A percentile compares a stretch with the other conserved stretches of the same genome.
Conservation (phyloP, 2,888 invertebrate genomes). For the Lucinisca nassula region DNA sequence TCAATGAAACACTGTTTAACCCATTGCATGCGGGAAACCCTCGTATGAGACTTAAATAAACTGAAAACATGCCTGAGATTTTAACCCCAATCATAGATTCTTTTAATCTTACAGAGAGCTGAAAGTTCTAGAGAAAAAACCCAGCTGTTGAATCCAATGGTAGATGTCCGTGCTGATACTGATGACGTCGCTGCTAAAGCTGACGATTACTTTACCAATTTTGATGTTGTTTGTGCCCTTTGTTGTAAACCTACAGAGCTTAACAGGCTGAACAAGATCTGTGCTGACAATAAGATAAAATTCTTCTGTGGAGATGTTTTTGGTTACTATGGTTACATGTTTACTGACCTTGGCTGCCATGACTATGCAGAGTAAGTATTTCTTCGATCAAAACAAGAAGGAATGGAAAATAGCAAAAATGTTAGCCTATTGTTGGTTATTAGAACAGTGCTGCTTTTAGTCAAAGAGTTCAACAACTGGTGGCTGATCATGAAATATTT, state of each 20-base stretch:
- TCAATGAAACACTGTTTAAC: too few relatives aligned
- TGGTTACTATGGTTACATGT: constrained; percentile 97
- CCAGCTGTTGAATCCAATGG: constrained; percentile 97
- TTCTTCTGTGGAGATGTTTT: constrained; percentile 97
- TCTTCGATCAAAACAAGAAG: too few relatives aligned
- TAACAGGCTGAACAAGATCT: constrained; percentile 92
- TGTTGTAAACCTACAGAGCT: constrained; percentile 92
- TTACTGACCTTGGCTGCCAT: constrained; percentile 96
- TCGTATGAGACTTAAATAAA: too few relatives aligned
- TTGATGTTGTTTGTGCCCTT: constrained; percentile 95
- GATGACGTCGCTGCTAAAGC: constrained; percentile 91
- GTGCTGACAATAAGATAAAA: constrained; percentile 91
- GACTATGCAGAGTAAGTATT: constrained; percentile 93
- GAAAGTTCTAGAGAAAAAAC: constrained; percentile 94
- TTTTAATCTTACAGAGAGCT: constrained; percentile 92
- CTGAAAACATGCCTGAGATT: too few relatives aligned
- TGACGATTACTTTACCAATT: constrained; percentile 92
- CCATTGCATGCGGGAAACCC: too few relatives aligned
- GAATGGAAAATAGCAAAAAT: too few relatives aligned
- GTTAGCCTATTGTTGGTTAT: too few relatives aligned
- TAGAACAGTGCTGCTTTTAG: too few relatives aligned
- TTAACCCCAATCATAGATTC: too few relatives aligned
- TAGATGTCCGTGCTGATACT: constrained; percentile 91
- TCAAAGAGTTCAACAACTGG: too few relatives aligned
- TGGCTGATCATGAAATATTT: too few relatives aligned